Conservation (phyloP, 2,888 invertebrate species). For the Gisinianus flammeolus region DNA sequence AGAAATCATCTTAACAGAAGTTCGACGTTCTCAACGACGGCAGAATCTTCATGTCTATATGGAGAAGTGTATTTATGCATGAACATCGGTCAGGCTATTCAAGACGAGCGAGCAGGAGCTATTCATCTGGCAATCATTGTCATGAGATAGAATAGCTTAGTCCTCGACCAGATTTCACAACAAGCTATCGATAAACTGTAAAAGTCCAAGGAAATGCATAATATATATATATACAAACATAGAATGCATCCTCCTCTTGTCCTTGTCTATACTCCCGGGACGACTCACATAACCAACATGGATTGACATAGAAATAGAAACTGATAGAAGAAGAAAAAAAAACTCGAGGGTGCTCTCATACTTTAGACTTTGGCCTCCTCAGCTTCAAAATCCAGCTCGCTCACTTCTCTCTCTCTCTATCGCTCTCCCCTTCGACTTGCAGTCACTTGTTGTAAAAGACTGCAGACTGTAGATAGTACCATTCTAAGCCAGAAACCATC, state of each 20-base stretch:
- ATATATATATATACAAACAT: not conserved
- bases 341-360: slow-evolving; percentile 1
- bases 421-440: not conserved
- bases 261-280: not conserved
- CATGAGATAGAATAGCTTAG: slow-evolving; percentile 8
- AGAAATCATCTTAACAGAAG: not conserved
- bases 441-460: not conserved
- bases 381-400: not conserved
- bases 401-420: not conserved
- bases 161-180: no score
- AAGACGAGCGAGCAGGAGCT: slow-evolving; percentile 27
- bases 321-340: not conserved
- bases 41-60: no score
- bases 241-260: not conserved
- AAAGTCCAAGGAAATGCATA: no score
- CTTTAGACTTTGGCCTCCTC: not conserved
- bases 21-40: no score
- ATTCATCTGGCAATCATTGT: slow-evolving; percentile 38
- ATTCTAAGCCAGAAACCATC: not conserved
- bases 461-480: no score
- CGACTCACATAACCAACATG: not conserved
- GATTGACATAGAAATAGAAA: slow-evolving; percentile 10
- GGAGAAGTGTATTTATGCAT: no score
- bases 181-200: no score
- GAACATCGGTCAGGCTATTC: slow-evolving; percentile 32